Evolutionary conservation across 2,113 vertebrate genomes (phyloP), one percentile per base, ranked within the genome.

Genomic region (Atrichornis clamosus): DNA sequence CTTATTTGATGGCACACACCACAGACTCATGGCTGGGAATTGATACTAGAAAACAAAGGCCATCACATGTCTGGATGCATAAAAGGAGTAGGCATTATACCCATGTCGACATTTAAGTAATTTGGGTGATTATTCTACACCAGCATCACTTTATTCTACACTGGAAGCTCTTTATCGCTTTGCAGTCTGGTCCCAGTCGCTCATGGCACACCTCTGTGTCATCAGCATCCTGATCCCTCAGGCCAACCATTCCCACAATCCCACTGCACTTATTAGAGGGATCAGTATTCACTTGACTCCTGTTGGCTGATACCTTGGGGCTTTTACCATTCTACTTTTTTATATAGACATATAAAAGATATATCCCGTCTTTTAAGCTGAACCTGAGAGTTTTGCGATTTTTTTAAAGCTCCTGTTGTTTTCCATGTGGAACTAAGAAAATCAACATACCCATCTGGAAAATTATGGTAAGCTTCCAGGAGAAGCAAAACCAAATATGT

Each of bases 41-140:
- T 11, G 2, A 3, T 16, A 10, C 13, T 26, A 41, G 12, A 64
- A 82, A 65, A 53, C 10, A 81, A 62, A n/a, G 27, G 37, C 7
- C 18, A 5, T 26, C 33, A 18, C 1, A 0, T 19, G 3, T 33
- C 16, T 47, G 26, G 23, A 52, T 27, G 6, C 35, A 15, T 52
- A 18, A 30, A 21, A 35, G 27, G 35, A 68, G 22, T 18, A 70
- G 15, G 46, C 6, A 7, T n/a, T 44, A 46, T 7, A 50, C 10
- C 23, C 27, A 4, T 6, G 5, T 18, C 4, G 27, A 64, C 15
- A 19, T 35, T 37, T 68, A 62, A 72, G 35, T 49, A 46, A 46
- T 46, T 26, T 3, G 1, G 3, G 20, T 49, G 32, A 20, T 23
- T 79, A 24, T 87, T 89, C 56, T 72, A 32, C 28, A 24, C 11